phyloP scores from a whole-genome alignment of 1,140 invertebrate genomes.

The Drosophila albomicans region DNA sequence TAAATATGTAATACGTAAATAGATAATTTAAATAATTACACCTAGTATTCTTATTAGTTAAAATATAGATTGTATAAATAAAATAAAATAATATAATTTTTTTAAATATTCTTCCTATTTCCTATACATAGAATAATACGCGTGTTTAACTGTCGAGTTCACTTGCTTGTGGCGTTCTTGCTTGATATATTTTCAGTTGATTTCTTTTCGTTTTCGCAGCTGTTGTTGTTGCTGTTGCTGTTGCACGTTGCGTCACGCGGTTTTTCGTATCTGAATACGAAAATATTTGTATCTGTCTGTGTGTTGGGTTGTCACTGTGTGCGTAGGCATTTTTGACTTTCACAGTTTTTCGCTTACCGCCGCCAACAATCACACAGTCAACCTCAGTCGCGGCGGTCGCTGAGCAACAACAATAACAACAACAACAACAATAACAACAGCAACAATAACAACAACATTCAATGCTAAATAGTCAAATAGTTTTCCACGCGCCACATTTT shows the following conservation, averaged over 20 bases:
- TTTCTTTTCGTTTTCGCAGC: constrained; percentile 54
- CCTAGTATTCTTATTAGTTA: too few relatives aligned
- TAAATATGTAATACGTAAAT: too few relatives aligned
- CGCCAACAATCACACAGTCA: constrained; percentile 68
- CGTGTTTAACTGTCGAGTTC: too few relatives aligned
- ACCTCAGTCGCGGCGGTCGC: constrained; percentile 53
- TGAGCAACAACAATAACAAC: constrained; percentile 40
- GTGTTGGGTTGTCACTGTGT: constrained; percentile 12
- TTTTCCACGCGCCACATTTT: constrained; percentile 59
- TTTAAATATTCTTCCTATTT: too few relatives aligned
- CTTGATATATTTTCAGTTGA: constrained; percentile 68
- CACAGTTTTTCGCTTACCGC: constrained; percentile 42
- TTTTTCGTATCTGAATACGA: constrained; percentile 42
- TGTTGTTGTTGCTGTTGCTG: constrained; percentile 21
- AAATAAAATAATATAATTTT: too few relatives aligned
- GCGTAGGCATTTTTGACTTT: constrained; percentile 59
- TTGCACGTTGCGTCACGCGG: constrained; percentile 57
- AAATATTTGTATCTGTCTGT: constrained; percentile 21
- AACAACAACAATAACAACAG: constrained; percentile 14
- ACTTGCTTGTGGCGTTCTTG: too few relatives aligned
- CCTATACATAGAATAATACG: too few relatives aligned
- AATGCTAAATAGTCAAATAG: constrained; percentile 61
- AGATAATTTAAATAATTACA: too few relatives aligned
- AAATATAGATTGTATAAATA: too few relatives aligned
- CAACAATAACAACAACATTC: constrained; percentile 7